Base-by-base conservation (phyloP, 2,888 invertebrate genomes). In the Aleiodes leptofemur region DNA sequence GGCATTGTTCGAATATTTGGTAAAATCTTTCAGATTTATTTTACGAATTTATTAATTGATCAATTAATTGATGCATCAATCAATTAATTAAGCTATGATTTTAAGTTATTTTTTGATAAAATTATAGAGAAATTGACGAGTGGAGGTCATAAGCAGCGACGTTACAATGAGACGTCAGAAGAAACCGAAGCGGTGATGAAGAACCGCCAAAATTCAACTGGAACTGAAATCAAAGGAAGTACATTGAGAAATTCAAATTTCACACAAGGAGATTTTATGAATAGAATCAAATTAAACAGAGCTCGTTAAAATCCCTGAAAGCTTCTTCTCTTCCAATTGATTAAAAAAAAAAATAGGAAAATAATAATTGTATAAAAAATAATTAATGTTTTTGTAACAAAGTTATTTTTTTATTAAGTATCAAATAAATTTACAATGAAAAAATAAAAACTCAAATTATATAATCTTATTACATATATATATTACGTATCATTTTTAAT, bases 221-320 rank as follows among this genome's bases (percentile, higher is more conserved):
- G 57, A n/a, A 31, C 71, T n/a, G 61, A 70, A 64, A 69, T 61
- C 73, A 77, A 76, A 48, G 34, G 53, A 14, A 61, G 31, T 14
- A 64, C 55, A 2, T 4, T 16, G 3, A n/a, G 9, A n/a, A 66
- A 48, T 9, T 48, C 69, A 14, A 72, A 74, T 34, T 76, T 59
- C 56, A 92, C 92, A 1, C 93, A 93, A 81, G 93, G 93, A 1
- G 93, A 92, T 78, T 90, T 91, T 87, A 88, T 93, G 11, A 93
- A 93, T 82, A 86, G 85, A 80, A 87, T 88, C 38, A 89, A 89
- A 82, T 86, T 87, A 0, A 83, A 85, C 55, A 84, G 87, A 79
- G 64, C 64, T 11, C 43, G 5, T 16, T 64, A 23, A 64, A 43
- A 43, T 43, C 11, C 7, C 43, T 0, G 0, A 3, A 43, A 11